phyloP scores from a whole-genome alignment of 2,797 vertebrate genomes.

The Tragopan temminckii region DNA sequence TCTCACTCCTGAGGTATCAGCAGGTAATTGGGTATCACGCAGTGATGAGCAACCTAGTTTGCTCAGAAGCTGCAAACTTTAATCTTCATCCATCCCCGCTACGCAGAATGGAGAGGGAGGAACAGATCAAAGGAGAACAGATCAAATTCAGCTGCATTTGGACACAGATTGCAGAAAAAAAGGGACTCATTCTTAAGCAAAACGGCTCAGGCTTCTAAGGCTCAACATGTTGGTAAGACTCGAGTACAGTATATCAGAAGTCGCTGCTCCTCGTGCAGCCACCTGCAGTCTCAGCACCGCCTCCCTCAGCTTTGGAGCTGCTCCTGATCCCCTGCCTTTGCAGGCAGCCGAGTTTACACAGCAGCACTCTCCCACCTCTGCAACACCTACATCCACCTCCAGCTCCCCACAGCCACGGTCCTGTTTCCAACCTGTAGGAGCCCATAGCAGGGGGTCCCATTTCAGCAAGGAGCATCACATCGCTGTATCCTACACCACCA shows the following conservation, averaged over 20 bases:
- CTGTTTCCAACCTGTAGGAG: background rate
- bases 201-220: background rate
- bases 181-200: constrained; percentile 46
- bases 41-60: constrained; percentile 65
- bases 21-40: constrained; percentile 64
- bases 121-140: constrained; percentile 62
- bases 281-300: fast-evolving
- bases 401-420: fast-evolving
- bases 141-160: constrained; percentile 57
- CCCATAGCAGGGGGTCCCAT: background rate
- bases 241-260: background rate
- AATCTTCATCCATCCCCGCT: constrained; percentile 64
- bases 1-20: constrained; percentile 57
- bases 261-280: background rate
- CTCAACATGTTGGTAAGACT: background rate
- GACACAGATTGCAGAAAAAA: constrained; percentile 47
- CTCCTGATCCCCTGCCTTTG: fast-evolving
- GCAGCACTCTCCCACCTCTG: background rate
- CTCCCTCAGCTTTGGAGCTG: background rate
- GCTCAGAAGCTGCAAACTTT: constrained; percentile 70
- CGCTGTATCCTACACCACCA: fast-evolving
- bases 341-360: background rate
- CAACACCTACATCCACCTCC: fast-evolving
- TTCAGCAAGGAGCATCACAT: background rate
- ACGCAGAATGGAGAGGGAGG: constrained; percentile 43